Evolutionary conservation across 2,888 invertebrate genomes (phyloP).

Genomic region (Apodemia zela): DNA sequence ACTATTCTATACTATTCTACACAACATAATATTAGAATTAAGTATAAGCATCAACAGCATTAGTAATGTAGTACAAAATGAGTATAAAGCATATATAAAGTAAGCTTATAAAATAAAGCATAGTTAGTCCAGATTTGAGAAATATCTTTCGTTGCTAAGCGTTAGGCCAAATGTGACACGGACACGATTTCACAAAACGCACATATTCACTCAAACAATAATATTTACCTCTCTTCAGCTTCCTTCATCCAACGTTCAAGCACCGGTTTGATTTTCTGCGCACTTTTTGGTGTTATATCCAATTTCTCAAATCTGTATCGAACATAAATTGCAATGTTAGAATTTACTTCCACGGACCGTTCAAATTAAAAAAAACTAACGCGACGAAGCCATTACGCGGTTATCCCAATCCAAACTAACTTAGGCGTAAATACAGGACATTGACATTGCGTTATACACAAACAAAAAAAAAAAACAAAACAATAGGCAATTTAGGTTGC

Average conservation of each 20-base stretch:
- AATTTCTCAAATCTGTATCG: conserved; percentile 97
- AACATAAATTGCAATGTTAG: conserved; percentile 77
- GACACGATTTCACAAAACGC: conserved; percentile 69
- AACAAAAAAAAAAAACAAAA: conserved; percentile 64
- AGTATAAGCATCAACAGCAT: conserved; percentile 17
- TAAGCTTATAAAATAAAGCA: conserved; percentile 51
- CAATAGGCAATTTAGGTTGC: conserved; percentile 77
- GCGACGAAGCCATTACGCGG: conserved; percentile 38
- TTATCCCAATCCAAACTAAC: conserved; percentile 59
- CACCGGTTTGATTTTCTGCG: conserved; percentile 99
- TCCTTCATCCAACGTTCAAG: conserved; percentile 99
- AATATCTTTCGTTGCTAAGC: conserved; percentile 74
- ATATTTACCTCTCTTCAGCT: conserved; percentile 95
- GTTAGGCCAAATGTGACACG: conserved; percentile 76
- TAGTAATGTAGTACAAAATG: conserved; percentile 22
- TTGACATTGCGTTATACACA: conserved; percentile 80
- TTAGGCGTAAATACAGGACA: conserved; percentile 83
- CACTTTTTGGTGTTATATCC: conserved; percentile 99
- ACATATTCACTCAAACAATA: conserved; percentile 70
- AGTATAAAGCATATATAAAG: conserved; percentile 30
- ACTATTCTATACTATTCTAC: background rate
- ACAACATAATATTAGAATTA: conserved; percentile 11
- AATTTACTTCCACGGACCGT: conserved; percentile 58
- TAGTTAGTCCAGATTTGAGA: conserved; percentile 81
- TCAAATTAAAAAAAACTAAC: conserved; percentile 46